Percentiles rank a stretch among this genome's conserved stretches.
These are phyloP conservation scores for Andrena flavipes DNA, from an alignment of 2,888 invertebrate genomes.

Conservation along the genomic window DNA sequence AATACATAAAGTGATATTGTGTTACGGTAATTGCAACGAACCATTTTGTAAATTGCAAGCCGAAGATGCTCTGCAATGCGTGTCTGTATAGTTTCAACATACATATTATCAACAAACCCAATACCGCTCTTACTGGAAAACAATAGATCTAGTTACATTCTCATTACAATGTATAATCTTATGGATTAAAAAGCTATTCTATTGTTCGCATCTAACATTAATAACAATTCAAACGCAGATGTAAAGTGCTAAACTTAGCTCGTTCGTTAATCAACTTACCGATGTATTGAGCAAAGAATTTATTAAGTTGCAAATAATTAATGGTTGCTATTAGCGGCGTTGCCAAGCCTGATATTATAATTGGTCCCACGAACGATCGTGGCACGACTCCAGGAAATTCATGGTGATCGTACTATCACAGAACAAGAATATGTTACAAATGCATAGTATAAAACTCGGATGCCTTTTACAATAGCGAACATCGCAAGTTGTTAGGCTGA, in stretches of 20 bases:
- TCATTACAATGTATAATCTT: slow-evolving; percentile 15
- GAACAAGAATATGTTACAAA: slow-evolving; percentile 49
- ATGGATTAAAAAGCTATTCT: slow-evolving; percentile 1
- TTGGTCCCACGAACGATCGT: slow-evolving; percentile 96
- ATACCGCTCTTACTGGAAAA: slow-evolving; percentile 90
- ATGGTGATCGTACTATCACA: slow-evolving; percentile 97
- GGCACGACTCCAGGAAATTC: slow-evolving; percentile 99
- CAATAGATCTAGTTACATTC: slow-evolving; percentile 36
- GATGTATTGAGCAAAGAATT: slow-evolving; percentile 95
- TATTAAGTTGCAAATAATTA: slow-evolving; percentile 90
- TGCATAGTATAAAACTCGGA: slow-evolving; percentile 4
- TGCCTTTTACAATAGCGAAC: background rate
- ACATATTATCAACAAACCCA: slow-evolving; percentile 91
- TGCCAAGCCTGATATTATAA: slow-evolving; percentile 91
- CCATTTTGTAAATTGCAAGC: slow-evolving; percentile 92
- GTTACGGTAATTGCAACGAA: slow-evolving; percentile 93
- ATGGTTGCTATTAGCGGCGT: slow-evolving; percentile 91
- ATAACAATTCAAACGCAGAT: slow-evolving; percentile 38
- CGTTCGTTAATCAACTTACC: slow-evolving; percentile 87
- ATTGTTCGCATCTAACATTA: background rate
- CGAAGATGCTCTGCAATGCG: slow-evolving; percentile 92
- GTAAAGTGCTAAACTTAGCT: background rate
- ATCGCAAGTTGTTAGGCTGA: background rate
- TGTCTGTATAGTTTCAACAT: slow-evolving; percentile 91
- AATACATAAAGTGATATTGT: slow-evolving; percentile 99